Evolutionary conservation across 2,888 invertebrate genomes (phyloP).

Genomic region (Taphrorychus bicolor): DNA sequence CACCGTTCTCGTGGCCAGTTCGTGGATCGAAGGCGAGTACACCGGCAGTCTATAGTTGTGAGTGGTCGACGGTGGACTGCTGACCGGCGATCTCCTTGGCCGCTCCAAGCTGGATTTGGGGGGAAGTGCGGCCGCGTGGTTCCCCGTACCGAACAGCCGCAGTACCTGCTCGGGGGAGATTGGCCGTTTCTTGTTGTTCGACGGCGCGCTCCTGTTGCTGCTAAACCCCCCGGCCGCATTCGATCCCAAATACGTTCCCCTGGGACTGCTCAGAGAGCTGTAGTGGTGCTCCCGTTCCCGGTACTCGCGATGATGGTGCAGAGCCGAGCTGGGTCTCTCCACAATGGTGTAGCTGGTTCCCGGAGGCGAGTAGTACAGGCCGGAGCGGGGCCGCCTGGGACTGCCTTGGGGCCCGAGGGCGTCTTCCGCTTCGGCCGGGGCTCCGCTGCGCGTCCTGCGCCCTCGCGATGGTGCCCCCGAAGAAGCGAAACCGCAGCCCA

Average conservation of each 20-base stretch:
- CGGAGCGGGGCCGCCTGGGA: conserved; percentile 64
- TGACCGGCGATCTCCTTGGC: conserved; percentile 69
- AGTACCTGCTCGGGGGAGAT: conserved; percentile 82
- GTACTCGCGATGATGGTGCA: conserved; percentile 62
- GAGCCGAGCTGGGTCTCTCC: conserved; percentile 76
- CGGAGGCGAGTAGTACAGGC: conserved; percentile 85
- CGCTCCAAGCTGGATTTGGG: conserved; percentile 44
- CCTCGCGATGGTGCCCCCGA: conserved; percentile 63
- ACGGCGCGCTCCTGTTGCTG: conserved; percentile 55
- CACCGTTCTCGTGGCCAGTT: conserved; percentile 82
- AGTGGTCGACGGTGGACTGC: conserved; percentile 65
- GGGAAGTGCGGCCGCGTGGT: conserved; percentile 12
- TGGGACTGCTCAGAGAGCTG: conserved; percentile 62
- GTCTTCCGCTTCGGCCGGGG: conserved; percentile 66
- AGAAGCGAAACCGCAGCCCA: conserved; percentile 49
- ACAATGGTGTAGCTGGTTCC: conserved; percentile 90
- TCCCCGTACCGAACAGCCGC: conserved; percentile 53
- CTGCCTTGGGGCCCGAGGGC: conserved; percentile 63
- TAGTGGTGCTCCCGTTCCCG: conserved; percentile 52
- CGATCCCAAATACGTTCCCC: conserved; percentile 72
- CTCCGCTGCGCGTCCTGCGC: conserved; percentile 67
- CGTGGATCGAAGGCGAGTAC: conserved; percentile 68
- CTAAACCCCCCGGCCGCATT: conserved; percentile 67
- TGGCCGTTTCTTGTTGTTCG: conserved; percentile 76
- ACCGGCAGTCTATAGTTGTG: conserved; percentile 63